Base-by-base conservation (phyloP, 2,797 vertebrate genomes). In the Ceryle rudis region DNA sequence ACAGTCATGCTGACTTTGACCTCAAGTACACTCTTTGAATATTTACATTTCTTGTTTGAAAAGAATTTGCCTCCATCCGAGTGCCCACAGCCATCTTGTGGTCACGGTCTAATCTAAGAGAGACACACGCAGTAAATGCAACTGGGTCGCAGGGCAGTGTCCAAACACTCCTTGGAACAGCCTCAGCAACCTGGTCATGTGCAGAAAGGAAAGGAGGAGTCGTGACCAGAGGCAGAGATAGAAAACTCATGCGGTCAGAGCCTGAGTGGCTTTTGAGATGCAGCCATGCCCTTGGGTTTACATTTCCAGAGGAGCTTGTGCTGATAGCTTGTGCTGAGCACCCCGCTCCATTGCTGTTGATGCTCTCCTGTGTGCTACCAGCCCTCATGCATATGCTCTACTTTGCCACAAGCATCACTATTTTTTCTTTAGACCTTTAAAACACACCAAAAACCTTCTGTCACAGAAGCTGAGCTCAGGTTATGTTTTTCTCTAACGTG, bases 251-350 rank as follows among this genome's bases (percentile, higher is more conserved):
- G 7, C 72, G 46, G 22, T 69, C 33, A 5, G 16, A 46, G 35
- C 79, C 79, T 78, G 42, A 35, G 12, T 81, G 54, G 0, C 49
- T 74, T 64, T 67, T 89, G 39, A 72, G 66, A 10, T 44, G 51
- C 66, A 69, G 10, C 66, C 37, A 5, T 42, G 61, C 69, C 90
- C 35, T 42, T 60, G 41, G 41, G 47, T 26, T 42, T 14, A 0
- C 16, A 33, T 83, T 92, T 81, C 25, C 85, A 90, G 85, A 91
- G 85, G 82, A 79, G 75, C 73, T 95, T 46, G 77, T 62, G 65
- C 72, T 86, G 83, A 10, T 10, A 21, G 46, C 66, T 66, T 42
- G 42, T 81, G 46, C 87, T 88, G 80, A 90, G 66, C 81, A 35
- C 66, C 47, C 55, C 14, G 0, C 47, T 88, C 86, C 72, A 5